phyloP scores from a whole-genome alignment of 1,140 invertebrate species.

The Mizuhopecten yessoensis region DNA sequence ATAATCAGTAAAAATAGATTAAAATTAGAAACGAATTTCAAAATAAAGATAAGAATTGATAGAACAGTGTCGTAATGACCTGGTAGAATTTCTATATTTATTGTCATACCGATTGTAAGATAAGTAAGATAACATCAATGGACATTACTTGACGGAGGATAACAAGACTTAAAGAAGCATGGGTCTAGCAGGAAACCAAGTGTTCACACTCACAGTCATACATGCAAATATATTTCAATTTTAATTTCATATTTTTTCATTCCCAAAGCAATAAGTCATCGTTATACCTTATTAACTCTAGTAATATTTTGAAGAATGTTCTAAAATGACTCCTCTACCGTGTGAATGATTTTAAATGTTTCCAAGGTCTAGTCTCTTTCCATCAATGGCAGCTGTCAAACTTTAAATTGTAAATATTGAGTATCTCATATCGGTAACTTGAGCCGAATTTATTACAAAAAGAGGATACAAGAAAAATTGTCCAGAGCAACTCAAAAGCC shows the following conservation, averaged over 20 bases:
- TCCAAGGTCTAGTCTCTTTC: background rate
- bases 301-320: background rate
- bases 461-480: no score
- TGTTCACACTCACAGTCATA: background rate
- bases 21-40: no score
- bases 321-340: background rate
- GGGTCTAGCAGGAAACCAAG: background rate
- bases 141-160: background rate
- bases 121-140: no score
- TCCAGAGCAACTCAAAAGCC: no score
- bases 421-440: no score
- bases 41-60: background rate
- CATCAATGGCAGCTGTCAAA: background rate
- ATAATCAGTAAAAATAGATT: no score
- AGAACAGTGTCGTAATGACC: background rate
- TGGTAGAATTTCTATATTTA: no score
- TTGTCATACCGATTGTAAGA: background rate
- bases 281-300: slow-evolving; percentile 7
- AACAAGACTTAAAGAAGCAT: background rate
- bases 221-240: slow-evolving; percentile 34
- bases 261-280: background rate
- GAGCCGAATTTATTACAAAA: no score
- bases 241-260: slow-evolving; percentile 30
- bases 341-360: slow-evolving; percentile 12
- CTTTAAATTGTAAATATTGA: background rate